These are phyloP conservation scores for Lophotis ruficrista DNA, from an alignment of 2,113 vertebrate genomes.

Conservation along the genomic window DNA sequence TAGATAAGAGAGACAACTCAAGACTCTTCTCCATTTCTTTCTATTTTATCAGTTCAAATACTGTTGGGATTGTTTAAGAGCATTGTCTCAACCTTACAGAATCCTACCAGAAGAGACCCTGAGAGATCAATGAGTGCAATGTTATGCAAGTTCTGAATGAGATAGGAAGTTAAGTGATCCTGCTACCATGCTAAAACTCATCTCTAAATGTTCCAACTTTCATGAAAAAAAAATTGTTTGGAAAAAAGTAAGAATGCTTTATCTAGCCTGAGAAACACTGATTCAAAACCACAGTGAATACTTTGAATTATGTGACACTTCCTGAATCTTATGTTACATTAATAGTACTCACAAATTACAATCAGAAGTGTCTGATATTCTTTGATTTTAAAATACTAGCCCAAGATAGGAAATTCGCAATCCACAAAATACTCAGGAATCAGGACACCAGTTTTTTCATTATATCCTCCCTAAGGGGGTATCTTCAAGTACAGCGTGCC, in stretches of 20 bases:
- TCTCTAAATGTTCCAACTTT: not conserved
- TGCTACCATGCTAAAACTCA: not conserved
- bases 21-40: not conserved
- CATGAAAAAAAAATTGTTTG: not conserved
- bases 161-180: not conserved
- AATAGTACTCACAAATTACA: not conserved
- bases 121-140: not conserved
- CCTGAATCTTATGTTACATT: not conserved
- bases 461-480: not conserved
- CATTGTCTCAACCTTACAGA: not conserved
- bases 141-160: not conserved
- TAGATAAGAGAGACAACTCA: not conserved
- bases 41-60: not conserved
- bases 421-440: not conserved
- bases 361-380: not conserved
- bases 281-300: not conserved
- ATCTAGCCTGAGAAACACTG: not conserved
- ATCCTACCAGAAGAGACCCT: not conserved
- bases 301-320: not conserved
- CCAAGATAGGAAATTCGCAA: not conserved
- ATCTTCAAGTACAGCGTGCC: not conserved
- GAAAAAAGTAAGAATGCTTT: not conserved
- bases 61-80: not conserved
- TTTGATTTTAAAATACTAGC: not conserved
- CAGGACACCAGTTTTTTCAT: not conserved